Base-by-base conservation (phyloP, 2,113 vertebrate species). In the Clupea harengus region DNA sequence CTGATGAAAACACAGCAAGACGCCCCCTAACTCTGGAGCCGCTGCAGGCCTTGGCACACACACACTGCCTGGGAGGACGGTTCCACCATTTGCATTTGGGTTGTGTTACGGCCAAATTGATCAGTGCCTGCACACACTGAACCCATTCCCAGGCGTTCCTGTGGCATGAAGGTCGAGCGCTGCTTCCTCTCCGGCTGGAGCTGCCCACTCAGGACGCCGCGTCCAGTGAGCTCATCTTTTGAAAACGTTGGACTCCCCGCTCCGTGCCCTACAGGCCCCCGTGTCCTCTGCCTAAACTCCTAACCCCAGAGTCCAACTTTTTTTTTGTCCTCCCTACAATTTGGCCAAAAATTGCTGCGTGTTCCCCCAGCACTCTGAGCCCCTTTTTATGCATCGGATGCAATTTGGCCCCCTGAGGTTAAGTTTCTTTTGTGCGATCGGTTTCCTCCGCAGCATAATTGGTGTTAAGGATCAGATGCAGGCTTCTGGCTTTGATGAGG, bases 141-240 rank as follows among this genome's bases (percentile, higher is more conserved):
- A 81, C 85, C 88, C 82, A 85, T 90, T 91, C 88, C 82, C 89
- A 88, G 81, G 84, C 86, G 88, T 89, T 85, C 72, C 88, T 90
- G 47, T 82, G 75, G 81, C 75, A 82, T 84, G 75, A 85, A 72
- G 84, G 86, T 89, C 90, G 85, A 85, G 47, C 39, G 13, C 85
- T 4, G 45, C 80, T 83, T 83, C 45, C 46, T 84, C 45, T 80
- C 83, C 39, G 4, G 20, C 32, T 80, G 46, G 82, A 89, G 64
- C 45, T 67, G 52, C 64, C 47, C 83, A 47, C 86, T 83, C 85
- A 81, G 81, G 81, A 81, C 83, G 47, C 81, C 11, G 46, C 49
- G 44, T 60, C 80, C 60, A 89, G 54, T 81, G 17, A 45, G 60
- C 60, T 87, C 25, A 11, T 32, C 25, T 39, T 39, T 75, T 32